These are phyloP conservation scores for Idaea dimidiata DNA, from an alignment of 2,888 invertebrate species.

Conservation along the genomic window DNA sequence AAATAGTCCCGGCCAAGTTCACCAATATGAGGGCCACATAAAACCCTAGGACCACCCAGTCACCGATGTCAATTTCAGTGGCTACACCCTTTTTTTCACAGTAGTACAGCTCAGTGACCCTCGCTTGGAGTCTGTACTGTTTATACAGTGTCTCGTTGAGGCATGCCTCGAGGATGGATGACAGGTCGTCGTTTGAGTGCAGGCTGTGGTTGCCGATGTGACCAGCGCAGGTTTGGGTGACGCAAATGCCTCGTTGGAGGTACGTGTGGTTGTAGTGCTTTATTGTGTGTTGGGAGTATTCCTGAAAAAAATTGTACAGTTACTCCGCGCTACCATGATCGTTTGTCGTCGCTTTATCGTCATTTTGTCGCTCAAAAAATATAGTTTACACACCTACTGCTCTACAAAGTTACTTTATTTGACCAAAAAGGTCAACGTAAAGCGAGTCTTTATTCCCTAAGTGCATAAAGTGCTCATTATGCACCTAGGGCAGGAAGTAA, in stretches of 20 bases:
- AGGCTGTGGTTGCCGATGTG: constrained; percentile 20
- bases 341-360: too few species aligned
- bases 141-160: constrained; percentile 31
- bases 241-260: constrained; percentile 37
- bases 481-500: too few species aligned
- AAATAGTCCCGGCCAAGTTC: constrained; percentile 23
- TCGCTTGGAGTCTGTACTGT: constrained; percentile 31
- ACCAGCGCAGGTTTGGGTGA: constrained; percentile 29
- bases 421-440: too few species aligned
- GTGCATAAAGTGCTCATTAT: too few species aligned
- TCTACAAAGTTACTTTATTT: too few species aligned
- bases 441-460: too few species aligned
- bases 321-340: too few species aligned
- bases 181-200: constrained; percentile 21
- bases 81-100: constrained; percentile 23
- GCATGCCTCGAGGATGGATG: constrained; percentile 33
- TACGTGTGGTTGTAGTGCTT: constrained; percentile 40
- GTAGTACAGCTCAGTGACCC: constrained; percentile 25
- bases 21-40: constrained; percentile 16
- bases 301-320: constrained; percentile 29
- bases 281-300: constrained; percentile 30
- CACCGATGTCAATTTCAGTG: constrained; percentile 17
- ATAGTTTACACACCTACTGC: too few species aligned
- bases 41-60: constrained; percentile 25
- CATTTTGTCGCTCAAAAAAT: too few species aligned